These are phyloP conservation scores for Ochotona princeps DNA, from an alignment of 2,113 vertebrate species.

Conservation along the genomic window DNA sequence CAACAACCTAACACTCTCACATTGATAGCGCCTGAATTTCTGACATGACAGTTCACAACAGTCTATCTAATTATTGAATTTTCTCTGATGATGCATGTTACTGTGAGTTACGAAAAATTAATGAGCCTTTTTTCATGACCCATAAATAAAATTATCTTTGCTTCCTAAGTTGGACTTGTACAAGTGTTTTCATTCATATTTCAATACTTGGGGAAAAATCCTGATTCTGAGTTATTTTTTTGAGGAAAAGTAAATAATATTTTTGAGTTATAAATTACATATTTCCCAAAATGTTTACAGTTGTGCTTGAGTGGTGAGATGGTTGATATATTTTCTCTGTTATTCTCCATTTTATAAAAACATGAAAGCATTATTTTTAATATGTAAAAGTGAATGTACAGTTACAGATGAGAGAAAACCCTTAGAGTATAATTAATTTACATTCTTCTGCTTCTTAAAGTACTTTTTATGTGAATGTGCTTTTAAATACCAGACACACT, in stretches of 20 bases:
- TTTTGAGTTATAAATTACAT: slow-evolving; percentile 58
- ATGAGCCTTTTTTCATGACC: not conserved
- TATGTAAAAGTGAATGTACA: slow-evolving; percentile 16
- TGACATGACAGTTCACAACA: not conserved
- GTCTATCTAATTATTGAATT: not conserved
- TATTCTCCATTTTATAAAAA: slow-evolving; percentile 39
- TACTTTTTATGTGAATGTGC: not conserved
- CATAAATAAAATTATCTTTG: slow-evolving; percentile 14
- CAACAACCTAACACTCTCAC: not conserved
- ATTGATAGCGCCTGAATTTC: not conserved
- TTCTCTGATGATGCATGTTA: not conserved
- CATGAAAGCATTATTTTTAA: slow-evolving; percentile 21
- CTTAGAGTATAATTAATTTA: slow-evolving; percentile 11
- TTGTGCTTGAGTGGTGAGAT: slow-evolving; percentile 26
- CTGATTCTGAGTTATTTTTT: slow-evolving; percentile 23
- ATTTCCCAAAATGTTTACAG: slow-evolving; percentile 53
- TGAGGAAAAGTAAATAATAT: slow-evolving; percentile 54
- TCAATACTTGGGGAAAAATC: slow-evolving; percentile 15
- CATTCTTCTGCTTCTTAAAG: not conserved
- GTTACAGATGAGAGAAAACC: slow-evolving; percentile 20
- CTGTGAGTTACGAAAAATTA: not conserved
- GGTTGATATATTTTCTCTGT: not conserved
- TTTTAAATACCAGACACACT: slow-evolving; percentile 33
- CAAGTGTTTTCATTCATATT: not conserved
- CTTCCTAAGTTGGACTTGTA: not conserved